Evolutionary conservation across 2,888 invertebrate species (phyloP).

Genomic region (Hedychridium roseum): DNA sequence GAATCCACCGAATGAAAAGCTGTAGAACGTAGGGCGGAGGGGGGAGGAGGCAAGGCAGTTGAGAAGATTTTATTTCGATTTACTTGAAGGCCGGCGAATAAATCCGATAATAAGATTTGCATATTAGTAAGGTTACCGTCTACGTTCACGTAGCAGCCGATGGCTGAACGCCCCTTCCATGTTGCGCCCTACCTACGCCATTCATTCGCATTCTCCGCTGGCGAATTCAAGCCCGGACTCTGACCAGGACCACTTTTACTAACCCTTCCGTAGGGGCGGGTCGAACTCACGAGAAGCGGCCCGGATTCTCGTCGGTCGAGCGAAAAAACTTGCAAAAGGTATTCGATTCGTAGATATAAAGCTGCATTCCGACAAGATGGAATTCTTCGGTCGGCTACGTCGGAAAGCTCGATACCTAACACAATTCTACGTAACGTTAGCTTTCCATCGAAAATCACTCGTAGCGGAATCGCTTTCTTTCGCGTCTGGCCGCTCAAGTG

Average conservation of each 20-base stretch:
- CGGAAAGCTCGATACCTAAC: no score
- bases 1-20: not conserved
- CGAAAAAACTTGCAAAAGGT: no score
- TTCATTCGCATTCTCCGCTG: constrained; percentile 44
- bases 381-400: no score
- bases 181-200: constrained; percentile 40
- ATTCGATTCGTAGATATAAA: no score
- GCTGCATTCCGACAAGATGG: no score
- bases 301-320: constrained; percentile 16
- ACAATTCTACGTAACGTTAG: no score
- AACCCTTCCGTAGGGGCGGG: constrained; percentile 25
- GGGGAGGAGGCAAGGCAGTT: not conserved
- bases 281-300: constrained; percentile 31
- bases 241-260: constrained; percentile 37
- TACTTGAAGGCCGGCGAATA: constrained; percentile 23
- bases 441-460: no score
- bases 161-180: constrained; percentile 48
- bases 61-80: constrained; percentile 1
- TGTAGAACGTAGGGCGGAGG: not conserved
- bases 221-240: constrained; percentile 30
- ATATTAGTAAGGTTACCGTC: constrained; percentile 50
- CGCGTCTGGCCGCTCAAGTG: no score
- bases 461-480: no score
- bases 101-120: constrained; percentile 50
- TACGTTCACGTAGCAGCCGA: constrained; percentile 23